Percentiles rank a stretch among this genome's conserved stretches.
These are phyloP conservation scores for Montipora efflorescens DNA, from an alignment of 64 coral and sea anemone species.

Conservation along the genomic window DNA sequence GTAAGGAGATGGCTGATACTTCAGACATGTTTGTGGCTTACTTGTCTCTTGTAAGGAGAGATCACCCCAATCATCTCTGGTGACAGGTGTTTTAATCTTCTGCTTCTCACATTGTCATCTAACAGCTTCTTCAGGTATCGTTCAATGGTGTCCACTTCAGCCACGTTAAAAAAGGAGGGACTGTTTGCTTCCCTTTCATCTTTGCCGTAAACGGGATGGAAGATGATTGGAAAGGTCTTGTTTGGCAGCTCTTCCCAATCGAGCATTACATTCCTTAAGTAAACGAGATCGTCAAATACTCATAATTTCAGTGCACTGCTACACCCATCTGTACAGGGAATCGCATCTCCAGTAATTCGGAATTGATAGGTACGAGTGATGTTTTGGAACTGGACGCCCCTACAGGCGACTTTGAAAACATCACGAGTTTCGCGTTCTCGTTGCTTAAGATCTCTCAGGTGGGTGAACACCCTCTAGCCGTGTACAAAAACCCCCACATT, in stretches of 20 bases:
- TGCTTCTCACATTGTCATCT: constrained; percentile 65
- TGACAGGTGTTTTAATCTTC: constrained; percentile 36
- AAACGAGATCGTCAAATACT: background rate
- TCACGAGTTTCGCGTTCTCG: too few species aligned
- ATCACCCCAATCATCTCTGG: constrained; percentile 89
- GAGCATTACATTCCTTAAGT: constrained; percentile 50
- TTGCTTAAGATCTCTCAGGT: too few species aligned
- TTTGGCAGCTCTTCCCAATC: constrained; percentile 84
- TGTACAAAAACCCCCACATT: too few species aligned
- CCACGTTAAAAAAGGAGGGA: constrained; percentile 58
- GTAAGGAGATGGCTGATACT: too few species aligned
- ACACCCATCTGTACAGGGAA: too few species aligned
- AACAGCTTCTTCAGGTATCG: constrained; percentile 81
- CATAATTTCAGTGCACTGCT: background rate
- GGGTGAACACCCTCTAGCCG: too few species aligned
- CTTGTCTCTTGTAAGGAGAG: constrained; percentile 86
- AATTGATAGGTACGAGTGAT: too few species aligned
- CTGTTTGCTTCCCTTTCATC: constrained; percentile 78
- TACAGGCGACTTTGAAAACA: too few species aligned
- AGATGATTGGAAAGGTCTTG: constrained; percentile 66
- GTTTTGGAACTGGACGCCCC: too few species aligned
- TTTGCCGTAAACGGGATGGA: constrained; percentile 77
- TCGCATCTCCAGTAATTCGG: too few species aligned
- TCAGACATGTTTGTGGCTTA: background rate
- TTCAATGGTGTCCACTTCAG: constrained; percentile 82